These are phyloP conservation scores for Sylvilagus floridanus DNA, from an alignment of 2,797 vertebrate genomes.

Conservation along the genomic window DNA sequence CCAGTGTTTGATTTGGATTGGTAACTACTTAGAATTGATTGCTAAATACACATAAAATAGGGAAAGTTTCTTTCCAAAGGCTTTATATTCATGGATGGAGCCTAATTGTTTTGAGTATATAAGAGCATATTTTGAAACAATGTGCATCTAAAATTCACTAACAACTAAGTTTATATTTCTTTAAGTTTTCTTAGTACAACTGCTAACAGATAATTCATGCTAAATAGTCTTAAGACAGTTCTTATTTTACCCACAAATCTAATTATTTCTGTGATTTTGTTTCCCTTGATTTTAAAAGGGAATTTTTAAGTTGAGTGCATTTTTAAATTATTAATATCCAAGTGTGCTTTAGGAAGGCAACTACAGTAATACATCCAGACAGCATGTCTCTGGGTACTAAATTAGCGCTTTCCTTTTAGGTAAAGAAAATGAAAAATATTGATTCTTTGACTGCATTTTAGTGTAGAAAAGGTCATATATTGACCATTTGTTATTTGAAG, in stretches of 20 bases:
- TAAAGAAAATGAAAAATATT: slow-evolving; percentile 83
- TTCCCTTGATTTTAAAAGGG: slow-evolving; percentile 59
- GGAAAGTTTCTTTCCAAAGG: neutral
- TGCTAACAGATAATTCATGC: neutral
- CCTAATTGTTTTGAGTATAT: slow-evolving; percentile 9
- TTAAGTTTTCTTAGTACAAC: neutral
- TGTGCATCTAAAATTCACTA: neutral
- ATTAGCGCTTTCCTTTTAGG: slow-evolving; percentile 60
- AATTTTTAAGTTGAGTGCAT: slow-evolving; percentile 66
- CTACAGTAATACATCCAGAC: slow-evolving; percentile 65
- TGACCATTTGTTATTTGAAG: slow-evolving; percentile 62
- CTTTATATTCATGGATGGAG: neutral
- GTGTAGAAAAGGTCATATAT: slow-evolving; percentile 68
- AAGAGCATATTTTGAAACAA: neutral
- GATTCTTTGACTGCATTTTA: slow-evolving; percentile 72
- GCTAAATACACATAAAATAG: neutral
- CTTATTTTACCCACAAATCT: slow-evolving; percentile 7
- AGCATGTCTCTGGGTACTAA: neutral
- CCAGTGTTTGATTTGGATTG: neutral
- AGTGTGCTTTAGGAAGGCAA: slow-evolving; percentile 68
- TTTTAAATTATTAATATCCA: slow-evolving; percentile 80
- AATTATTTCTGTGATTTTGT: slow-evolving; percentile 39
- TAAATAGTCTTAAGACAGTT: neutral
- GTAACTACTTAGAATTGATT: neutral
- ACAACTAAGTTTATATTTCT: neutral